Evolutionary conservation across 1,140 invertebrate genomes (phyloP).

Genomic region (Drosophila watanabei): DNA sequence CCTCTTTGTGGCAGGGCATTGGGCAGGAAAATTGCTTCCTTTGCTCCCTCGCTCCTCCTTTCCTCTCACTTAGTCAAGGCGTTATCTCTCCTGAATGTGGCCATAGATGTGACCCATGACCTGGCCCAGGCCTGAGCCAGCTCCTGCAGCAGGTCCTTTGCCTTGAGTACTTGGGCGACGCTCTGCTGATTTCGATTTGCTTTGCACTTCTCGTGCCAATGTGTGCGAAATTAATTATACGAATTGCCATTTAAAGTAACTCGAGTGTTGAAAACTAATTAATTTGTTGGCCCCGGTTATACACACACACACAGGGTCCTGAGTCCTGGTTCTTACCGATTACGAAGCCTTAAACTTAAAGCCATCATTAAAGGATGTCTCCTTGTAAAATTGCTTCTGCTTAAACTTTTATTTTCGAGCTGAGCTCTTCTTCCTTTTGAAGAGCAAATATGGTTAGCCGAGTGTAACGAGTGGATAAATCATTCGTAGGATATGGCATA

Average conservation of each 20-base stretch:
- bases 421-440: neutral
- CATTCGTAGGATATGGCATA: conserved; percentile 11
- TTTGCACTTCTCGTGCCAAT: conserved; percentile 46
- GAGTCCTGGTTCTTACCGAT: conserved; percentile 1
- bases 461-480: conserved; percentile 30
- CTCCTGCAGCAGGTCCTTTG: conserved; percentile 17
- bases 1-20: conserved; percentile 64
- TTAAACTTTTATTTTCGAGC: conserved; percentile 4
- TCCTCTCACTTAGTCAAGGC: neutral
- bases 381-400: neutral
- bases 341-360: conserved; percentile 3
- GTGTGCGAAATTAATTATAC: conserved; percentile 52
- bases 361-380: conserved; percentile 11
- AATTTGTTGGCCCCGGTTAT: conserved; percentile 38
- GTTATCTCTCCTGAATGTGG: conserved; percentile 20
- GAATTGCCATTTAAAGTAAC: conserved; percentile 53
- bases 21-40: conserved; percentile 71
- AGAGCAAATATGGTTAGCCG: conserved; percentile 10
- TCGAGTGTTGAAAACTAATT: conserved; percentile 64
- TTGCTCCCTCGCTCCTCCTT: neutral
- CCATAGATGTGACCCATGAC: conserved; percentile 36
- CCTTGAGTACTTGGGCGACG: conserved; percentile 14
- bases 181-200: conserved; percentile 52
- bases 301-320: neutral
- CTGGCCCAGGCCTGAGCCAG: conserved; percentile 19